These are phyloP conservation scores for Aleiodes testaceus DNA, from an alignment of 2,888 invertebrate species.

Conservation along the genomic window DNA sequence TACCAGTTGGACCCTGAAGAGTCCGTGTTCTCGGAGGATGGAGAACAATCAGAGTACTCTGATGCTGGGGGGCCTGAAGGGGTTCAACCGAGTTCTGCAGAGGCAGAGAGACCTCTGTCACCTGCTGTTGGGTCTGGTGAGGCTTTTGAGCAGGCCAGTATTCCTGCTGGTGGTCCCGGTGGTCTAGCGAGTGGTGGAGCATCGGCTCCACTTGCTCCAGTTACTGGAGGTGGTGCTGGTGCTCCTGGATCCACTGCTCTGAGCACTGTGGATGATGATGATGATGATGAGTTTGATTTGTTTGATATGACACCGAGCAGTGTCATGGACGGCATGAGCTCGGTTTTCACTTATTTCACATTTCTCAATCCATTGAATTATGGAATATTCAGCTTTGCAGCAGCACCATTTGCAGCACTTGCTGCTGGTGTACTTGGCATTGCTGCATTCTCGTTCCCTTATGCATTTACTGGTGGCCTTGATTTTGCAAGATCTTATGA, in stretches of 20 bases:
- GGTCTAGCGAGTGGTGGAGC: conserved; percentile 9
- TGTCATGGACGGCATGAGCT: conserved; percentile 75
- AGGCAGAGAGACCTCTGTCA: conserved; percentile 33
- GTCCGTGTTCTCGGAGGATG: conserved; percentile 23
- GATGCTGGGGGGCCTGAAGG: conserved; percentile 42
- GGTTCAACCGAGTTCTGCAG: conserved; percentile 38
- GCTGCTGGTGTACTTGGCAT: conserved; percentile 78
- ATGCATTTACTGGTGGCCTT: conserved; percentile 76
- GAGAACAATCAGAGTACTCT: neutral
- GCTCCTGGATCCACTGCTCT: conserved; percentile 46
- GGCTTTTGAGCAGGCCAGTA: conserved; percentile 46
- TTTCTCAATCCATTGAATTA: conserved; percentile 77
- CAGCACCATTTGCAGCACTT: conserved; percentile 79
- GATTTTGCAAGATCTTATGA: conserved; percentile 59
- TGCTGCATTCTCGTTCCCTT: conserved; percentile 79
- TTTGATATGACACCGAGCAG: conserved; percentile 66
- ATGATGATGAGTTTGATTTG: conserved; percentile 74
- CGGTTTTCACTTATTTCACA: conserved; percentile 75
- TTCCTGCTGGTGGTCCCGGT: conserved; percentile 39
- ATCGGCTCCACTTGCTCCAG: neutral
- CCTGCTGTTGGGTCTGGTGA: conserved; percentile 3
- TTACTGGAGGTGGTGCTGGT: conserved; percentile 37
- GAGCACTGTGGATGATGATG: conserved; percentile 61
- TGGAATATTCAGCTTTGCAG: conserved; percentile 76
- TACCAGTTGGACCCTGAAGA: conserved; percentile 1